These are phyloP conservation scores for Brachionus paranguensis DNA, from an alignment of 1,140 invertebrate species.

Conservation along the genomic window DNA sequence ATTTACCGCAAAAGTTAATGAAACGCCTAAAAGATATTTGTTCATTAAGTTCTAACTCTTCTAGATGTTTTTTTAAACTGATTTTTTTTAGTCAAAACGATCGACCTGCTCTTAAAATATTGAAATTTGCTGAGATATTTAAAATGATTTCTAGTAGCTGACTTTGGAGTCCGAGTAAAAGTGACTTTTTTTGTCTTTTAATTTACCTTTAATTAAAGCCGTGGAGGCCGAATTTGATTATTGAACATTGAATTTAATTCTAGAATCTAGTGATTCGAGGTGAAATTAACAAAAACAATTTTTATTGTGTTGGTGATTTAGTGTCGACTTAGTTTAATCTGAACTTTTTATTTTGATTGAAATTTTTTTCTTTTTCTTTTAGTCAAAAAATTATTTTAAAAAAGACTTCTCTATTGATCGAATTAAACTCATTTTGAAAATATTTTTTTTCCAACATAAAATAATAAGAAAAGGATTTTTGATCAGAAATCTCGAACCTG, in stretches of 20 bases:
- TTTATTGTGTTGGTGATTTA: neutral
- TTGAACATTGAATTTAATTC: neutral
- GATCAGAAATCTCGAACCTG: neutral
- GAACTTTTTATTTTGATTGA: neutral
- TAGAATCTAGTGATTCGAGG: neutral
- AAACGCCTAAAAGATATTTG: neutral
- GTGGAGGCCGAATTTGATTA: neutral
- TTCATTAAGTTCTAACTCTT: neutral
- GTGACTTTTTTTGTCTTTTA: neutral
- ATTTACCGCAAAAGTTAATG: neutral
- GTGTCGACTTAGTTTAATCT: constrained; percentile 5
- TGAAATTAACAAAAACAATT: neutral
- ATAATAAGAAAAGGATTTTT: neutral
- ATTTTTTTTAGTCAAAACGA: neutral
- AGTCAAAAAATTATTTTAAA: neutral
- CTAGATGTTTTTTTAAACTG: neutral
- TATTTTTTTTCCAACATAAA: neutral
- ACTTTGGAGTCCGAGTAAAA: constrained; percentile 1
- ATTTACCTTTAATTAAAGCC: neutral
- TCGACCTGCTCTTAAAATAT: neutral
- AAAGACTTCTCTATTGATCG: neutral
- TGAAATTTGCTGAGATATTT: neutral
- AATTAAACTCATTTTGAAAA: neutral
- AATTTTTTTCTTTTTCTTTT: neutral
- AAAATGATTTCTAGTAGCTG: neutral